Base-by-base conservation (phyloP, 2,797 vertebrate genomes). In the Lithobates sylvaticus region DNA sequence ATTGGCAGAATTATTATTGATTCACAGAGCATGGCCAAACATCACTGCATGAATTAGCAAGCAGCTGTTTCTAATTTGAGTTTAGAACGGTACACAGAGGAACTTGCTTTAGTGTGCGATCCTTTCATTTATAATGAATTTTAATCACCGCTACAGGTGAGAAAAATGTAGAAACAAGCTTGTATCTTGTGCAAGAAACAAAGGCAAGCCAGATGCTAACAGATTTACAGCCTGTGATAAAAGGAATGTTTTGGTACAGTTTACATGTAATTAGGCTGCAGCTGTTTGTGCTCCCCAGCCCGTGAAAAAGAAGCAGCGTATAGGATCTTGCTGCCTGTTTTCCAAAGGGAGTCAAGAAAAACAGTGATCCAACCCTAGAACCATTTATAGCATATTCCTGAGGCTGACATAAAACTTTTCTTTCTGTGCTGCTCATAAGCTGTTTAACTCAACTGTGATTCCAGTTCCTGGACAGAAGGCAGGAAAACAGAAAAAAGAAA, bases 61-160 rank as follows among this genome's bases (percentile, higher is more conserved):
- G 95, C 97, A 98, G 96, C 97, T 98, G 97, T 96, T 98, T 97
- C 96, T 97, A 95, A 95, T 97, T 96, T 95, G 95, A 95, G 94
- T 95, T 95, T 93, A 93, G 94, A 94, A 95, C 91, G 88, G 95
- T 93, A 94, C 95, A 95, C 94, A 95, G 94, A 96, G 95, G 95
- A 95, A 96, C 95, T 95, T 94, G 95, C 95, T 95, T 96, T 95
- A 95, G 92, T 95, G 95, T 92, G 94, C 94, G 92, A 92, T 94
- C 93, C 95, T 95, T 94, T 96, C 94, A 95, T 95, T 95, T 95
- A 95, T 95, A 95, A 95, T 96, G 94, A 95, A 96, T 96, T 96
- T 96, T 96, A 96, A 96, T 96, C 95, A 95, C 95, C 90, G 94
- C 95, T 96, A 96, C 95, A 96, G 95, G 95, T 96, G 95, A 96